A percentile compares a stretch with the other conserved stretches of the same genome.
Conservation (phyloP, 2,113 vertebrate genomes). For the Passer montanus region DNA sequence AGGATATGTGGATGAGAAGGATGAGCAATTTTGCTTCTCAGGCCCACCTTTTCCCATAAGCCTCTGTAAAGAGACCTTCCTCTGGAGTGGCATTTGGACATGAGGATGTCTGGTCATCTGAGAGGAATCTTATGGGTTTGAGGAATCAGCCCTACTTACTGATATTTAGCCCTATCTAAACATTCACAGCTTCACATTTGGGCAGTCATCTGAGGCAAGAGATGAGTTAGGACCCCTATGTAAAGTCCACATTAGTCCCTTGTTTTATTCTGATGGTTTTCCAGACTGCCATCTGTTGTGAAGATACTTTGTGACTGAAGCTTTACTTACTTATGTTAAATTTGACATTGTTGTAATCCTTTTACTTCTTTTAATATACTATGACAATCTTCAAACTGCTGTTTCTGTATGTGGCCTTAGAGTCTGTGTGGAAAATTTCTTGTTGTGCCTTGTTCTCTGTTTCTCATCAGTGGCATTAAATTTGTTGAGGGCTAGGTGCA, state of each 20-base stretch:
- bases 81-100: background rate
- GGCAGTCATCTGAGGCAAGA: background rate
- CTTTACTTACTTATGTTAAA: background rate
- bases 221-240: background rate
- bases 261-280: background rate
- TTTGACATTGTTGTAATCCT: background rate
- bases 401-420: background rate
- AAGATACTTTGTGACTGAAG: background rate
- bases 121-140: background rate
- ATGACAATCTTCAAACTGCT: background rate
- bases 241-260: background rate
- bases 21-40: background rate
- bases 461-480: background rate
- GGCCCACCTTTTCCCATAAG: background rate
- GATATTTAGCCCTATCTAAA: background rate
- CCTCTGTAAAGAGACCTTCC: background rate
- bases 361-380: background rate
- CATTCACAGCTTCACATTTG: background rate
- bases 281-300: background rate
- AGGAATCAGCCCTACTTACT: background rate
- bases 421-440: background rate
- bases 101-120: background rate
- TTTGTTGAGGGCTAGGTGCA: background rate
- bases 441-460: background rate
- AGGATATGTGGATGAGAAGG: background rate